Evolutionary conservation across 2,113 vertebrate species (phyloP).

Genomic region (Ciconia stormi): DNA sequence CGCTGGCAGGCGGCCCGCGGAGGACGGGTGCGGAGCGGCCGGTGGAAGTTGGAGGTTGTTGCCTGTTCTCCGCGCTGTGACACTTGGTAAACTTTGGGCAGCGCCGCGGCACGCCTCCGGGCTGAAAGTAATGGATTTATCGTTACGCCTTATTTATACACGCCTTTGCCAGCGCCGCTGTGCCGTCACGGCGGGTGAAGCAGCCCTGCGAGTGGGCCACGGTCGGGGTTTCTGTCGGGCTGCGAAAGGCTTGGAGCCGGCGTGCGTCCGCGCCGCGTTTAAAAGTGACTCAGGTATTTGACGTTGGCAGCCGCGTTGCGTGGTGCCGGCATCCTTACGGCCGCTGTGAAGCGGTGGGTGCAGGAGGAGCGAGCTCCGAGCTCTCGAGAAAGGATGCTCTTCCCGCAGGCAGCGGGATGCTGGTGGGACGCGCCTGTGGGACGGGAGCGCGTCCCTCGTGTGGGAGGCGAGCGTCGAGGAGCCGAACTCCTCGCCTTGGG

Average conservation of each 20-base stretch:
- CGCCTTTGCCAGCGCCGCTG: neutral
- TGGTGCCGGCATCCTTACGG: neutral
- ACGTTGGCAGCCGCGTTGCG: too few species aligned
- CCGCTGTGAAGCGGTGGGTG: neutral
- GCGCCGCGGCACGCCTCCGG: neutral
- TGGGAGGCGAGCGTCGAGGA: neutral
- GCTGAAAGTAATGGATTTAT: neutral
- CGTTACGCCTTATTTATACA: accelerated
- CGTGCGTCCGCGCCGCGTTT: neutral
- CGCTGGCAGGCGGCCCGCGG: neutral
- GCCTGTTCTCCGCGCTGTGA: neutral
- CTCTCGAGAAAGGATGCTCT: neutral
- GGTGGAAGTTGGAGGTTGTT: neutral
- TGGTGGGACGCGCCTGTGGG: neutral
- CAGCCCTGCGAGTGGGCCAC: neutral
- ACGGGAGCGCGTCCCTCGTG: neutral
- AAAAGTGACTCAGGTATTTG: neutral
- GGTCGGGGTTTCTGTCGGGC: neutral
- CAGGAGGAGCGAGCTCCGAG: neutral
- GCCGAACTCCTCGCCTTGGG: neutral
- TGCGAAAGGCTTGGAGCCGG: neutral
- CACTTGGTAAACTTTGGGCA: neutral
- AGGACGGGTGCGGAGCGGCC: neutral
- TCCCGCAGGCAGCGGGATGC: too few species aligned
- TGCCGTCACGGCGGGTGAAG: neutral